Evolutionary conservation across 2,113 vertebrate species (phyloP).

Genomic region (Lagopus muta): DNA sequence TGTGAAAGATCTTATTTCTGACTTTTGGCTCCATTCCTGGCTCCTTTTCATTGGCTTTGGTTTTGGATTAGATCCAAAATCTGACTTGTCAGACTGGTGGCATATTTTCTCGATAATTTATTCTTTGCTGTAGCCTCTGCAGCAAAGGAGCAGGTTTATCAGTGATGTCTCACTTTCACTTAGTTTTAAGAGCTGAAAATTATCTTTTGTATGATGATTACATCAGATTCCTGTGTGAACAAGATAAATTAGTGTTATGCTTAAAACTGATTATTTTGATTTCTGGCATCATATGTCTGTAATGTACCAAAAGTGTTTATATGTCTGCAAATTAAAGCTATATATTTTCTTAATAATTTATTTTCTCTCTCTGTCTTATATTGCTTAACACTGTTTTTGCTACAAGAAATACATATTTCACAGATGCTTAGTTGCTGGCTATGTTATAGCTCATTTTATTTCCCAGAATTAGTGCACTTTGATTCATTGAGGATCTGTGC

Average conservation of each 20-base stretch:
- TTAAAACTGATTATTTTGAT: slow-evolving; percentile 71
- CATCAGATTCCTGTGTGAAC: slow-evolving; percentile 69
- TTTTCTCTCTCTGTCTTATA: slow-evolving; percentile 39
- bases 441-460: not conserved
- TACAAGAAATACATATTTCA: not conserved
- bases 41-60: slow-evolving; percentile 69
- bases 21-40: slow-evolving; percentile 59
- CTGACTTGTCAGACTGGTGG: slow-evolving; percentile 64
- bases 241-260: slow-evolving; percentile 73
- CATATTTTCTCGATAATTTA: slow-evolving; percentile 72
- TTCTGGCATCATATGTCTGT: slow-evolving; percentile 77
- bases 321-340: slow-evolving; percentile 87
- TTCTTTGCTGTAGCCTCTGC: slow-evolving; percentile 69
- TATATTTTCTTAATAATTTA: slow-evolving; percentile 84
- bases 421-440: not conserved
- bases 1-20: slow-evolving; percentile 63
- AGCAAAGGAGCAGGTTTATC: slow-evolving; percentile 64
- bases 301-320: slow-evolving; percentile 85
- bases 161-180: slow-evolving; percentile 70
- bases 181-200: slow-evolving; percentile 66
- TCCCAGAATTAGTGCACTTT: not conserved
- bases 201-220: slow-evolving; percentile 69
- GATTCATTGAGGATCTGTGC: not conserved
- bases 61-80: slow-evolving; percentile 71
- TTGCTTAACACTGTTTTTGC: not conserved